phyloP scores from a whole-genome alignment of 2,888 invertebrate species.

The Volucella bombylans region DNA sequence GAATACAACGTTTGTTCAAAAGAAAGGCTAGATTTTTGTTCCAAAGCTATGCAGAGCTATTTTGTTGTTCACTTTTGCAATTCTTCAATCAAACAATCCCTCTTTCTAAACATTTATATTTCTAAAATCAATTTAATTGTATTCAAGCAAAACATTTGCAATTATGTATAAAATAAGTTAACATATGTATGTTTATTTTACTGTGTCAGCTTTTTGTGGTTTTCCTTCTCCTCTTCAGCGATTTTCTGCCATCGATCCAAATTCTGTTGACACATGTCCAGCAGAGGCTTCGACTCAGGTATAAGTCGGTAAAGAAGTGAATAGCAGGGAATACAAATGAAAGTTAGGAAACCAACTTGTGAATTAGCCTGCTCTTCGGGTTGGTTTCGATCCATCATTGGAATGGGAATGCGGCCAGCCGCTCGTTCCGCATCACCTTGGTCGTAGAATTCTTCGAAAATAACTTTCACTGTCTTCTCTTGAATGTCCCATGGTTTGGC shows the following conservation, averaged over 20 bases:
- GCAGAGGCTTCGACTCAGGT: conserved; percentile 88
- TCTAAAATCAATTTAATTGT: conserved; percentile 43
- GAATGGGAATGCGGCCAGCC: conserved; percentile 87
- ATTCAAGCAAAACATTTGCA: conserved; percentile 50
- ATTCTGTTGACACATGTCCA: conserved; percentile 87
- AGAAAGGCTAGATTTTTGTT: too few species aligned
- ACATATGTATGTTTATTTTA: not conserved
- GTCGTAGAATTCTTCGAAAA: conserved; percentile 91
- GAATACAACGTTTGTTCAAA: too few species aligned
- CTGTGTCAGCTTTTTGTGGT: conserved; percentile 48
- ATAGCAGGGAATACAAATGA: conserved; percentile 92
- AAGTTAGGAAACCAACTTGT: conserved; percentile 90
- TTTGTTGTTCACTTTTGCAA: not conserved
- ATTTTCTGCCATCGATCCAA: conserved; percentile 85
- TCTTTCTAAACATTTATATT: conserved; percentile 14
- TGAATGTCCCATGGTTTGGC: conserved; percentile 93
- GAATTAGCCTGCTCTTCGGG: conserved; percentile 89
- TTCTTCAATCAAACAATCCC: not conserved
- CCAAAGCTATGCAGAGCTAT: too few species aligned
- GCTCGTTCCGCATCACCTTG: conserved; percentile 89
- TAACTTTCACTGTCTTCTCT: conserved; percentile 90
- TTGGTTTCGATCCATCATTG: conserved; percentile 91
- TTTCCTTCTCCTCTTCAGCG: conserved; percentile 73
- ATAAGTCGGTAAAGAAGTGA: conserved; percentile 86
- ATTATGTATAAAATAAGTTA: conserved; percentile 34